Percentiles rank a stretch among this genome's conserved stretches.
Evolutionary conservation across 2,113 vertebrate genomes (phyloP).

Genomic region (rabbit (Oryctolagus cuniculus)): mOryCun1.1 NC_091433.1:62965501-62966000

Average conservation of each 20-base stretch:
- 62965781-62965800: neutral
- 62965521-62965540: constrained; percentile 47
- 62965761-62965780: neutral
- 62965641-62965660: constrained; percentile 75
- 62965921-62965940: constrained; percentile 36
- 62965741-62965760: neutral
- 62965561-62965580: constrained; percentile 25
- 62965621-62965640: constrained; percentile 66
- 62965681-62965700: constrained; percentile 60
- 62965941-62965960: constrained; percentile 46
- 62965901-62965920: neutral
- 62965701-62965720: constrained; percentile 36
- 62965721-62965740: neutral
- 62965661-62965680: constrained; percentile 58
- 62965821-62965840: neutral
- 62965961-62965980: constrained; percentile 62
- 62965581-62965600: constrained; percentile 60
- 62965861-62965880: neutral
- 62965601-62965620: constrained; percentile 38
- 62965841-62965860: neutral
- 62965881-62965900: neutral
- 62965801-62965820: neutral
- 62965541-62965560: constrained; percentile 69
- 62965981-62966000: constrained; percentile 3
- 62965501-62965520: constrained; percentile 63